A percentile compares a stretch with the other conserved stretches of the same genome.
phyloP scores from a whole-genome alignment of 2,888 invertebrate species.

The Drosophila infuscata region DNA sequence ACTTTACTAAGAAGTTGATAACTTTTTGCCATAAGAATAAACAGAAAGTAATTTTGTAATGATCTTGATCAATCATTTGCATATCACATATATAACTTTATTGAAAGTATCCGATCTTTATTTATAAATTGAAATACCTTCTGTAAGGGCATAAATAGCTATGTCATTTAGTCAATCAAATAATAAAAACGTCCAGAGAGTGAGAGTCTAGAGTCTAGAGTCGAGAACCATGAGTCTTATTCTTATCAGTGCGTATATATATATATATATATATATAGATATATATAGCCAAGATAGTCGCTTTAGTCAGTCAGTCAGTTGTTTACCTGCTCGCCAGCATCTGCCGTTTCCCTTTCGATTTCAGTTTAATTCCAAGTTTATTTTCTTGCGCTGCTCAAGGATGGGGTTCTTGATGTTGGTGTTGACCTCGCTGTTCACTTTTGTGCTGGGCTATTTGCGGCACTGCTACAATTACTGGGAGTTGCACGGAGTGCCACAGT shows the following conservation, averaged over 20 bases:
- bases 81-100: neutral
- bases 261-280: fast-evolving
- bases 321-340: neutral
- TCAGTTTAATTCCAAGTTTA: neutral
- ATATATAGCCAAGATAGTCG: neutral
- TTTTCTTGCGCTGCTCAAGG: neutral
- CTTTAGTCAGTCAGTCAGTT: neutral
- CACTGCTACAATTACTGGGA: slow-evolving; percentile 73
- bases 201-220: neutral
- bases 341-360: neutral
- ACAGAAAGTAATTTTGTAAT: neutral
- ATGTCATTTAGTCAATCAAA: slow-evolving; percentile 10
- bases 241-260: slow-evolving; percentile 19
- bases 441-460: slow-evolving; percentile 53
- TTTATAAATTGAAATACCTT: neutral
- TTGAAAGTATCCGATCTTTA: neutral
- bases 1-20: neutral
- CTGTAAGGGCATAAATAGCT: neutral
- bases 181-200: neutral
- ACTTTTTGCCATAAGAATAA: neutral
- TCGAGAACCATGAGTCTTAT: neutral
- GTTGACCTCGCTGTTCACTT: slow-evolving; percentile 43
- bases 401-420: slow-evolving; percentile 64
- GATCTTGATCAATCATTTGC: neutral
- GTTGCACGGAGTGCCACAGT: slow-evolving; percentile 55